A percentile compares a stretch with the other conserved stretches of the same genome.
phyloP scores from a whole-genome alignment of 2,113 vertebrate species.

The Oceanites oceanicus region DNA sequence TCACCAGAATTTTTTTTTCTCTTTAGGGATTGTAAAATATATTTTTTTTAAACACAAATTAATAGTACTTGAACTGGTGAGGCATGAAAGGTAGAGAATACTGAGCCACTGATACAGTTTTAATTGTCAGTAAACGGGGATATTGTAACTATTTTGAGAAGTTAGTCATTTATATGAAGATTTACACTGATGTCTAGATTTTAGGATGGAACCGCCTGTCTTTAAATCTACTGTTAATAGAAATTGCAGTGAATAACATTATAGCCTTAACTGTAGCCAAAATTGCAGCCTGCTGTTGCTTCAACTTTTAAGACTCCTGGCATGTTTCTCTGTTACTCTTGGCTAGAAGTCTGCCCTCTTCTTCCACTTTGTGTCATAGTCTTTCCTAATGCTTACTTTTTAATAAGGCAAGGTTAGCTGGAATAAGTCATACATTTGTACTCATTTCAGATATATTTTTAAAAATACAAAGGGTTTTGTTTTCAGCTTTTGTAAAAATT shows the following conservation, averaged over 20 bases:
- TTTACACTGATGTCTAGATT: background rate
- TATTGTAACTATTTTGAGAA: background rate
- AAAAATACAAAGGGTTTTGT: background rate
- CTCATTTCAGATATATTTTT: background rate
- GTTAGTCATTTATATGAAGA: slow-evolving; percentile 25
- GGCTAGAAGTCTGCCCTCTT: background rate
- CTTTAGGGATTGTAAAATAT: background rate
- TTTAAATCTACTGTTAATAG: background rate
- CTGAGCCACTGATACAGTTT: background rate
- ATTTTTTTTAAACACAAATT: background rate
- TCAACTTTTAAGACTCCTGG: background rate
- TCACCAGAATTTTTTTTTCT: background rate
- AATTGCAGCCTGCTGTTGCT: background rate
- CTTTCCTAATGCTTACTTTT: background rate
- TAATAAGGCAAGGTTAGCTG: background rate
- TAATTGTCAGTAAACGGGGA: background rate
- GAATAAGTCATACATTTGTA: background rate
- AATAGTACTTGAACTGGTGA: background rate
- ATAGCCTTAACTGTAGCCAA: background rate
- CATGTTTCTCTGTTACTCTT: background rate
- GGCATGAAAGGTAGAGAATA: background rate
- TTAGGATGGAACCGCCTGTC: background rate
- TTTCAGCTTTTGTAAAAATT: background rate
- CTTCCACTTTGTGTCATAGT: background rate
- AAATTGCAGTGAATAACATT: background rate